A percentile compares a stretch with the other conserved stretches of the same genome.
phyloP scores from a whole-genome alignment of 2,113 vertebrate genomes.

The Cacatua alba region DNA sequence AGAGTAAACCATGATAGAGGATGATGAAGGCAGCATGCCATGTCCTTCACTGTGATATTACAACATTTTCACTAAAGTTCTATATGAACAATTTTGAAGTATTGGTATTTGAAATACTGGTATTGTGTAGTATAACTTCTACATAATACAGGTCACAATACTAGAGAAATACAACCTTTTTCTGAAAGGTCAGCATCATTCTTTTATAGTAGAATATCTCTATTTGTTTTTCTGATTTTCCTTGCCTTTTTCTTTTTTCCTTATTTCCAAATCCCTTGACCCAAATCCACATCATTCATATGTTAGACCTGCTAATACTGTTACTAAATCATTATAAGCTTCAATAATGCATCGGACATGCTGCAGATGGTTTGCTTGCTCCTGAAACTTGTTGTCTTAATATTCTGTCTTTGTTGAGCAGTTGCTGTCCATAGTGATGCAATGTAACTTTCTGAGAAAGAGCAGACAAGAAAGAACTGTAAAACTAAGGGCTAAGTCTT shows the following conservation, averaged over 20 bases:
- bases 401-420: not conserved
- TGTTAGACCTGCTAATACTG: not conserved
- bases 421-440: not conserved
- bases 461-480: not conserved
- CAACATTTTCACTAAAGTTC: not conserved
- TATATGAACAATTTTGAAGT: not conserved
- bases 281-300: not conserved
- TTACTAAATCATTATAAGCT: not conserved
- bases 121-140: not conserved
- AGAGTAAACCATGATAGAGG: not conserved
- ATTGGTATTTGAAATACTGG: not conserved
- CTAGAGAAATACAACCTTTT: not conserved
- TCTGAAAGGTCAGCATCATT: not conserved
- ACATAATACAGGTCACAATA: not conserved
- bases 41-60: not conserved
- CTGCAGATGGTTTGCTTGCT: not conserved
- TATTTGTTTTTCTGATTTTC: not conserved
- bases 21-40: not conserved
- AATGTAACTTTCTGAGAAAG: not conserved
- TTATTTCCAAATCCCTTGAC: not conserved
- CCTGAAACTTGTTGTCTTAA: not conserved
- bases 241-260: not conserved
- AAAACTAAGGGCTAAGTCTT: not conserved
- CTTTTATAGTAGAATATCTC: not conserved
- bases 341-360: not conserved